Evolutionary conservation across 2,113 vertebrate species (phyloP), one percentile per base, ranked within the genome.

Genomic region (Zonotrichia leucophrys): DNA sequence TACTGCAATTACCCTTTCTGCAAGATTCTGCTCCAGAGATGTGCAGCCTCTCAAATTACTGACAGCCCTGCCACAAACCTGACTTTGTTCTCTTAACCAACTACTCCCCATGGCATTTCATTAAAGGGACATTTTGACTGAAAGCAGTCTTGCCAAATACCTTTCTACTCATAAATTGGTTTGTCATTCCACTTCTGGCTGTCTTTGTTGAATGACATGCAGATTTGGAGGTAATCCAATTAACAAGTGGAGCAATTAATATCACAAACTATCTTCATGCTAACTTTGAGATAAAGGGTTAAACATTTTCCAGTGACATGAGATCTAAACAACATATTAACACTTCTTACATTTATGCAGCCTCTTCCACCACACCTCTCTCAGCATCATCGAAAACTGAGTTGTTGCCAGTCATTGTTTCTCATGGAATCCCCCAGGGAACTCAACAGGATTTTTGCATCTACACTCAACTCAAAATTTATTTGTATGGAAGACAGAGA

Each of bases 61-160:
- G 94, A 91, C 95, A 96, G 87, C 92, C 76, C 79, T 89, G 56
- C 94, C 94, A 97, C 97, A 97, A 97, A 95, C 88, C 96, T 95
- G 92, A 97, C 97, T 98, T 98, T 98, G 98, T 98, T 97, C 97
- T 96, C 87, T 83, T 88, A 94, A 92, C 89, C 93, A 97, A 90
- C 95, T 97, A 86, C 91, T 97, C 96, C 97, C 96, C 72, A 46
- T 97, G 88, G 96, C 94, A 96, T 96, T 97, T 96, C 97, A 96
- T 97, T 97, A 96, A 96, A 96, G 94, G 85, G 75, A 42, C 93
- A 97, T 96, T 95, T 97, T 96, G 96, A 95, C 89, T 67, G 93
- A 97, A 92, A 97, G 92, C 94, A 93, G 82, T 82, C 89, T 81
- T 88, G 89, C 93, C 95, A 94, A 97, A 97, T 95, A 87, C 76